Evolutionary conservation across 2,888 invertebrate genomes (phyloP), one percentile per base, ranked within the genome.

Genomic region (Bruchidius siliquastri): DNA sequence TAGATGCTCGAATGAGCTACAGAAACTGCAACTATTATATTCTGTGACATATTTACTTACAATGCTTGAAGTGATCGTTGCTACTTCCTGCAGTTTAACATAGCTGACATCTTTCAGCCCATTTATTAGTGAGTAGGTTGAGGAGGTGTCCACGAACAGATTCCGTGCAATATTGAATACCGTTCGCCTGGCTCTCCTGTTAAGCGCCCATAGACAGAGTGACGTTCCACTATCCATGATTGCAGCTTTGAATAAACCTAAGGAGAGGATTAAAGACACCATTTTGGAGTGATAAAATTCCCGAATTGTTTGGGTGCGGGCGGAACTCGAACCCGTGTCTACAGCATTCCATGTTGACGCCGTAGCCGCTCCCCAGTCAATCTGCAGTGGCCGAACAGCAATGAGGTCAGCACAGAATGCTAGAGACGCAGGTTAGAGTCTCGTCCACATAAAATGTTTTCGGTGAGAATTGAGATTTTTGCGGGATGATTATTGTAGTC

Each of bases 221-320:
- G 79, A 79, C 0, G 77, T 74, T 2, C 82, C 83, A 73, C 81
- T 81, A 71, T 81, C 73, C 77, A 82, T 72, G 21, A 83, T 83
- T 30, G 80, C 83, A 32, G 75, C 73, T 2, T 78, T 74, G 71
- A 80, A 82, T 71, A 83, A 74, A 67, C 80, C 83, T 80, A 71
- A 26, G 74, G 13, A 49, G 49, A 49, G 13, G 8, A 30, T 6
- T n/a, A n/a, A n/a, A n/a, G n/a, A n/a, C n/a, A n/a, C n/a, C n/a
- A n/a, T n/a, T n/a, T n/a, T n/a, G n/a, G n/a, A n/a, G n/a, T n/a
- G n/a, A n/a, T n/a, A n/a, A n/a, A n/a, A n/a, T n/a, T n/a, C n/a
- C n/a, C n/a, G n/a, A n/a, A n/a, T n/a, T n/a, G n/a, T n/a, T n/a
- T n/a, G n/a, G n/a, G n/a, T n/a, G n/a, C n/a, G n/a, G n/a, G n/a